phyloP scores from a whole-genome alignment of 2,113 vertebrate species.

The Ciconia maguari region DNA sequence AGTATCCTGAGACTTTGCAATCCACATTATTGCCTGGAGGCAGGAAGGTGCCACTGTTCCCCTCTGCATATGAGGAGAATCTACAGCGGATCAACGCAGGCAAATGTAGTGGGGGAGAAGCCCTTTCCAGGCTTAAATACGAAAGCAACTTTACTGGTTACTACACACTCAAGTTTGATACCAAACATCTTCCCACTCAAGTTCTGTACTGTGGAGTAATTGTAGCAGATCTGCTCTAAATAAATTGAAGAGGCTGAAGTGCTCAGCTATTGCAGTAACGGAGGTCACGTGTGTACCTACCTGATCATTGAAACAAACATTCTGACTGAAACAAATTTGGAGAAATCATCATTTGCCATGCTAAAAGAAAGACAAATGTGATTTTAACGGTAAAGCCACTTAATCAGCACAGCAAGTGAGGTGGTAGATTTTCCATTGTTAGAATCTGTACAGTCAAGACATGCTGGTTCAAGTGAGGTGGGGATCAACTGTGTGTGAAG shows the following conservation, averaged over 20 bases:
- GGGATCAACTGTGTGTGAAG: not conserved
- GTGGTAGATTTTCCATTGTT: not conserved
- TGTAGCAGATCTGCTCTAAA: not conserved
- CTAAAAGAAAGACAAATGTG: not conserved
- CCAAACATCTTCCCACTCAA: not conserved
- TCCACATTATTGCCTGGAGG: not conserved
- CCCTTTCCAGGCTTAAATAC: not conserved
- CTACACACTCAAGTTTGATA: not conserved
- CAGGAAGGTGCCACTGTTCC: not conserved
- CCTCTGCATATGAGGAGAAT: not conserved
- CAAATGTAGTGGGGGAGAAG: not conserved
- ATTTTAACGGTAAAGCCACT: not conserved
- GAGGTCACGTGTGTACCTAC: accelerated
- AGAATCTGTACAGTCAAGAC: not conserved
- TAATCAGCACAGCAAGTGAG: not conserved
- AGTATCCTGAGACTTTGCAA: not conserved
- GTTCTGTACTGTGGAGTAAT: not conserved
- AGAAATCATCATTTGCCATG: not conserved
- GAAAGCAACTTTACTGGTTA: not conserved
- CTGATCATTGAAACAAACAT: not conserved
- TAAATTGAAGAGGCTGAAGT: not conserved
- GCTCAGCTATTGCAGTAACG: not conserved
- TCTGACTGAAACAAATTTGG: not conserved
- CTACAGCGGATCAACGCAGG: not conserved
- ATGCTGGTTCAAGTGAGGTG: not conserved